Base-by-base conservation (phyloP, 2,113 vertebrate genomes). In the Petromus typicus region DNA sequence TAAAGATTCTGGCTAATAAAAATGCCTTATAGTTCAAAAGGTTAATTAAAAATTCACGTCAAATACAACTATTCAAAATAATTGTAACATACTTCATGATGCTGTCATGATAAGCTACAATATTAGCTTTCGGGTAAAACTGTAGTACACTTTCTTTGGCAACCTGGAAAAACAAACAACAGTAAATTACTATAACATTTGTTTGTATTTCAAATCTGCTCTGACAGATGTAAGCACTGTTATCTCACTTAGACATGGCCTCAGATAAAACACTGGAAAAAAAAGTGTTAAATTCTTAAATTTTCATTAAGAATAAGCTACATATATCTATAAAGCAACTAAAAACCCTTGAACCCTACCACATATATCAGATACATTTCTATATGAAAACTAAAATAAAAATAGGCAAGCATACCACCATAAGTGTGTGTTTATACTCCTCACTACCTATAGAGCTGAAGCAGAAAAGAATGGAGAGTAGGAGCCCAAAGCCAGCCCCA, bases 31-130 rank as follows among this genome's bases (percentile, higher is more conserved):
- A 27, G 14, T 61, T 80, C 30, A 85, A 81, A 75, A 78, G 25
- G 56, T 89, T 90, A 84, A 90, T 57, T 81, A 88, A 91, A 94
- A 96, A 71, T 61, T 83, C 27, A 93, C 1, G 84, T 64, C 56
- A 92, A 96, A 88, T 18, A 23, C 20, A 88, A 86, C 78, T 86
- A 57, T 80, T 37, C 34, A 86, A 95, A 95, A 83, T 76, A 95
- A 85, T 85, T 16, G 84, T 90, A 96, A 98, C 99, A 98, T 98
- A 99, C 99, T 99, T 99, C 99, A 99, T 99, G 97, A 99, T 98
- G 98, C 99, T 99, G 99, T 99, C 99, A 82, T 99, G 99, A 97
- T 99, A 99, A 78, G 99, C 99, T 85, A 98, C 99, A 96, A 99
- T 99, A 95, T 99, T 99, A 82, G 99, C 99, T 96, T 99, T 98